phyloP scores from a whole-genome alignment of 2,888 invertebrate species.

The Drosophila maculinotata region DNA sequence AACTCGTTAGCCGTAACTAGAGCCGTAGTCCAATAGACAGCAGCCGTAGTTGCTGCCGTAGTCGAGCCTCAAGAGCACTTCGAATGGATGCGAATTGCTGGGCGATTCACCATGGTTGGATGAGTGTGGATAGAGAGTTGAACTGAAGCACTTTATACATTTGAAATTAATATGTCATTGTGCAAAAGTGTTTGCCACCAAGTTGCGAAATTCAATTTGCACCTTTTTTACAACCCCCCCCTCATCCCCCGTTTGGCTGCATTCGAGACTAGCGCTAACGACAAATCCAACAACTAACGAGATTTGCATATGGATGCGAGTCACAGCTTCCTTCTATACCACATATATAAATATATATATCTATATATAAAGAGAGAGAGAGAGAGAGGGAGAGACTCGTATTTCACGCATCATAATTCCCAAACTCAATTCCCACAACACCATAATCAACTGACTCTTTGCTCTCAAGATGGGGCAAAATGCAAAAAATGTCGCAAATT shows the following conservation, averaged over 20 bases:
- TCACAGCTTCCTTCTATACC: constrained; percentile 30
- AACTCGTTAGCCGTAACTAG: constrained; percentile 63
- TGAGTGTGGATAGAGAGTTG: constrained; percentile 9
- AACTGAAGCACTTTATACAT: constrained; percentile 43
- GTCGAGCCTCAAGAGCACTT: constrained; percentile 57
- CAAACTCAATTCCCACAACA: constrained; percentile 74
- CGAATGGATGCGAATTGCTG: constrained; percentile 7
- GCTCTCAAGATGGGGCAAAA: constrained; percentile 34
- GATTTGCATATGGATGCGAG: constrained; percentile 70
- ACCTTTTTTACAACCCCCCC: constrained; percentile 28
- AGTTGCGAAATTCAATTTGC: constrained; percentile 71
- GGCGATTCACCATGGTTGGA: constrained; percentile 8
- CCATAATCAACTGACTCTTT: constrained; percentile 67
- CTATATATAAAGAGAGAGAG: too few species aligned
- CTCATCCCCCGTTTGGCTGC: constrained; percentile 39
- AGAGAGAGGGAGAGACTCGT: too few species aligned
- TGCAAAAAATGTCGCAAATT: constrained; percentile 47
- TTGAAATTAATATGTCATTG: constrained; percentile 77
- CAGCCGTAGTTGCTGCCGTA: constrained; percentile 47
- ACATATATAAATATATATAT: constrained; percentile 14
- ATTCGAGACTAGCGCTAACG: constrained; percentile 55
- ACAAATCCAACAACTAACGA: constrained; percentile 62
- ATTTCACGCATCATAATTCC: constrained; percentile 75
- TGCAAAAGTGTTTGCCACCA: constrained; percentile 60
- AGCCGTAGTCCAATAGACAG: constrained; percentile 30